phyloP scores from a whole-genome alignment of 2,888 invertebrate genomes.

The Lucinisca nassula region DNA sequence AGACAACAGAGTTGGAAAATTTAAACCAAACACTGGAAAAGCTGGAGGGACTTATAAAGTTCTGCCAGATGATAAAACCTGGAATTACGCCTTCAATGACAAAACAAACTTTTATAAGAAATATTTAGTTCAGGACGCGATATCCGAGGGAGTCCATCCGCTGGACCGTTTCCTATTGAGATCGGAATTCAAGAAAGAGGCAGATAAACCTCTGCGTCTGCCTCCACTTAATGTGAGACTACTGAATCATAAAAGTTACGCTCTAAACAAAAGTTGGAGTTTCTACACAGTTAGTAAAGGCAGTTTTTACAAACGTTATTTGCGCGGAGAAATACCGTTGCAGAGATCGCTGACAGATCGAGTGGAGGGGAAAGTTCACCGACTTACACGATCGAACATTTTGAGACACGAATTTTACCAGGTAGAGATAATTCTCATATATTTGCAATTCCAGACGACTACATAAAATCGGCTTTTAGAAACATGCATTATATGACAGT shows the following conservation, averaged over 20 bases:
- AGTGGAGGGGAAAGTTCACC: conserved; percentile 36
- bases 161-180: background rate
- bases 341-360: background rate
- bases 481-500: no score
- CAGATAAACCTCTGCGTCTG: background rate
- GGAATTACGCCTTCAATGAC: conserved; percentile 56
- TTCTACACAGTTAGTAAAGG: background rate
- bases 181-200: background rate
- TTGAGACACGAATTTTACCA: conserved; percentile 60
- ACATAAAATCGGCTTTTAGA: no score
- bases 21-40: background rate
- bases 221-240: background rate
- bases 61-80: conserved; percentile 46
- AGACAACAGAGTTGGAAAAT: conserved; percentile 26
- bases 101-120: conserved; percentile 53
- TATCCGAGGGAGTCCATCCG: background rate
- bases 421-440: no score
- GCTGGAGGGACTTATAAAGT: background rate
- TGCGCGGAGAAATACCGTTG: background rate
- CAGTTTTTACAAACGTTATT: background rate
- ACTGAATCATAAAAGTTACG: background rate
- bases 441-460: no score
- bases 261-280: background rate
- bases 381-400: conserved; percentile 60
- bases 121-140: conserved; percentile 59